These are phyloP conservation scores for Acleris laterana DNA, from an alignment of 2,888 invertebrate species.

Conservation along the genomic window DNA sequence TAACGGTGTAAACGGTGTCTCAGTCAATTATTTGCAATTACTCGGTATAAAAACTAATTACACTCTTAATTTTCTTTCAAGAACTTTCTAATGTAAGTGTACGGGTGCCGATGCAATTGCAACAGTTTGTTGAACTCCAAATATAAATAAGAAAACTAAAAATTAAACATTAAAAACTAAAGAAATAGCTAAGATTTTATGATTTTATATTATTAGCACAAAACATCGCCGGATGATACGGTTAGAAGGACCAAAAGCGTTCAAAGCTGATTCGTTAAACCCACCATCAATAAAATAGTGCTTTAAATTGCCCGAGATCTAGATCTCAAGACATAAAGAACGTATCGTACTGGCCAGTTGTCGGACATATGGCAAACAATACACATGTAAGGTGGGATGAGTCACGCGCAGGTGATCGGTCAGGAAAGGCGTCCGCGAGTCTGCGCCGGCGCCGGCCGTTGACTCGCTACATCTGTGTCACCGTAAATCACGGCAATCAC, in stretches of 20 bases:
- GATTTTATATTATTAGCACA: too few relatives aligned
- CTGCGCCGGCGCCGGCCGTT: slow-evolving; percentile 36
- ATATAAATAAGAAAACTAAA: too few relatives aligned
- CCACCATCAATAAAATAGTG: slow-evolving; percentile 12
- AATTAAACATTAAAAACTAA: too few relatives aligned
- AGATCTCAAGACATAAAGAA: slow-evolving; percentile 19
- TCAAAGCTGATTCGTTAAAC: slow-evolving; percentile 4
- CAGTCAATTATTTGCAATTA: slow-evolving; percentile 29
- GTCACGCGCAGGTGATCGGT: slow-evolving; percentile 39
- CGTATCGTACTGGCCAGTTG: slow-evolving; percentile 8
- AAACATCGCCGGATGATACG: not conserved
- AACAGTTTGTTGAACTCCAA: slow-evolving; percentile 1
- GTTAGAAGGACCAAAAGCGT: not conserved
- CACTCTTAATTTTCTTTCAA: slow-evolving; percentile 22
- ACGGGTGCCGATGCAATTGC: slow-evolving; percentile 7
- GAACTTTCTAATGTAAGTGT: slow-evolving; percentile 25
- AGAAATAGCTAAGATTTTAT: too few relatives aligned
- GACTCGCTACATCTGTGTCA: slow-evolving; percentile 31
- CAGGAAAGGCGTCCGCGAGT: slow-evolving; percentile 31
- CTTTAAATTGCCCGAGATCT: slow-evolving; percentile 13
- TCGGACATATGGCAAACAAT: slow-evolving; percentile 26
- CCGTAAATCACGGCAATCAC: slow-evolving; percentile 6
- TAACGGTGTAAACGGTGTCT: slow-evolving; percentile 3
- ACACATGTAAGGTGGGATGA: slow-evolving; percentile 32
- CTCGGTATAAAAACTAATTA: slow-evolving; percentile 17